Conservation (phyloP, 2,797 vertebrate genomes). For the Otolemur crassicaudatus region DNA sequence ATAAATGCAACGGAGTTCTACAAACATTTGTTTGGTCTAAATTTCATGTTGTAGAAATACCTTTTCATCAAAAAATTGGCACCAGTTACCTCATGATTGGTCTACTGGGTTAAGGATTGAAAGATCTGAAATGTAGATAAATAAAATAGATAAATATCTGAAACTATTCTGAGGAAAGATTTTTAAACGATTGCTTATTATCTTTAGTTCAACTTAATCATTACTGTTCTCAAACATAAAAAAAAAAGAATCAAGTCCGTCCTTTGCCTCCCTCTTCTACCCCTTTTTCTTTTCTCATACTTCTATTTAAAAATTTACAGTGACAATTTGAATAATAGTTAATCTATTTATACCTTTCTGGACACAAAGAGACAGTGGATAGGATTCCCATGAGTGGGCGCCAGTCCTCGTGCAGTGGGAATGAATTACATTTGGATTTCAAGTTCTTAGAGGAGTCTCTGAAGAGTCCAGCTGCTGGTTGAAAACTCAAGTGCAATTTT, state of each 20-base stretch:
- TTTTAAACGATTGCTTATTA: background rate
- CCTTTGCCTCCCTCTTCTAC: background rate
- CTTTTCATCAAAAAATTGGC: constrained; percentile 19
- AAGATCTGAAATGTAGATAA: constrained; percentile 17
- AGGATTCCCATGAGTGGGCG: background rate
- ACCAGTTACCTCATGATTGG: background rate
- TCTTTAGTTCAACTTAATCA: constrained; percentile 47
- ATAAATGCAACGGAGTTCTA: background rate
- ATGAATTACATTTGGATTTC: background rate
- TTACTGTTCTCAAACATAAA: background rate
- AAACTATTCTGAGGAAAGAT: background rate
- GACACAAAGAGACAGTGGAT: background rate
- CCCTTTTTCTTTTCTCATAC: background rate
- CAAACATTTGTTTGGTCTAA: background rate
- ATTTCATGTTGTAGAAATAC: background rate
- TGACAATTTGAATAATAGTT: background rate
- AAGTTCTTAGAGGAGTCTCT: background rate
- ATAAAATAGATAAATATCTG: background rate
- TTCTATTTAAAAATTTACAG: background rate
- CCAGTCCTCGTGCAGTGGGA: background rate
- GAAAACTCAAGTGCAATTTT: background rate
- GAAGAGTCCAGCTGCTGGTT: background rate
- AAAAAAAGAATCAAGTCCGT: background rate
- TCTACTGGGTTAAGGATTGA: background rate
- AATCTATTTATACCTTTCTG: background rate